A percentile compares a stretch with the other conserved stretches of the same genome.
These are phyloP conservation scores for Cephalophus harveyi DNA, from an alignment of 2,113 vertebrate species.

Conservation along the genomic window DNA sequence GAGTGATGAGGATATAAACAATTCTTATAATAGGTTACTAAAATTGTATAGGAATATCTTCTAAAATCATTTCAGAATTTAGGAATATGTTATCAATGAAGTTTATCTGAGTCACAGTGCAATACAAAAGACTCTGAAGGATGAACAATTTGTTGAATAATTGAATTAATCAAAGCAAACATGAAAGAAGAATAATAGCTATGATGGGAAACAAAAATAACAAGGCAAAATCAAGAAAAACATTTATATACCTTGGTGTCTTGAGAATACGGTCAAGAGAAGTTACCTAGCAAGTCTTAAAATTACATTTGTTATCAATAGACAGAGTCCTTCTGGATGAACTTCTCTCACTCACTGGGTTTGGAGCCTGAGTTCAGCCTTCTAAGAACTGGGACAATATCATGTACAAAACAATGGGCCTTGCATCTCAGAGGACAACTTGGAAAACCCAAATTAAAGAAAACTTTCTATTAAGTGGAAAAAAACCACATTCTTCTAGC, in stretches of 20 bases:
- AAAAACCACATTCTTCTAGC: neutral
- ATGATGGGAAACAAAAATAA: neutral
- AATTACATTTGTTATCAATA: neutral
- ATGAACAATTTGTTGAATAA: neutral
- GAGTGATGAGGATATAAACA: neutral
- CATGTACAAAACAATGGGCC: no score
- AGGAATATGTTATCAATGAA: neutral
- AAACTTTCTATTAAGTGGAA: neutral
- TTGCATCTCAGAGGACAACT: neutral
- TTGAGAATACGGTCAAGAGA: rapidly evolving
- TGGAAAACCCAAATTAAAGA: neutral
- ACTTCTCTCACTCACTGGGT: neutral
- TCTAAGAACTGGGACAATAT: neutral
- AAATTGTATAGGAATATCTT: neutral
- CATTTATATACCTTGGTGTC: rapidly evolving
- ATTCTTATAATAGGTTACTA: neutral
- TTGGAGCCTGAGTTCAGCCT: neutral
- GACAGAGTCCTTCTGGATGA: neutral
- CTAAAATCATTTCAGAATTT: neutral
- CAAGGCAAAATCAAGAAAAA: neutral
- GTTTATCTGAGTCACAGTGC: neutral
- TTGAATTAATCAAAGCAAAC: neutral
- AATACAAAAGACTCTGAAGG: neutral
- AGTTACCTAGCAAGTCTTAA: no score
- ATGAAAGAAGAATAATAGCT: neutral